These are phyloP conservation scores for Epinephelus lanceolatus DNA, from an alignment of 2,113 vertebrate species.

Conservation along the genomic window DNA sequence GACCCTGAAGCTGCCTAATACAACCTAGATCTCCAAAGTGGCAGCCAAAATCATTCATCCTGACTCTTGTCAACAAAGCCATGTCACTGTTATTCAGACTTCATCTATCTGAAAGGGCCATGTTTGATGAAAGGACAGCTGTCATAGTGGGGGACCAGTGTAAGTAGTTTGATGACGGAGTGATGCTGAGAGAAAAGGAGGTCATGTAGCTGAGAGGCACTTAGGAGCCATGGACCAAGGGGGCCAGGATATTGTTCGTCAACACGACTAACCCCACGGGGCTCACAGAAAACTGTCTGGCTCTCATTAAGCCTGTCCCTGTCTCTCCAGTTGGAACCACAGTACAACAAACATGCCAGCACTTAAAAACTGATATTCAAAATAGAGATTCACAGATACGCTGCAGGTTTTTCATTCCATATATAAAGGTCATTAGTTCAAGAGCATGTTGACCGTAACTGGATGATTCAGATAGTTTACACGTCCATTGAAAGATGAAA, in stretches of 20 bases:
- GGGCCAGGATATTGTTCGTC: conserved; percentile 76
- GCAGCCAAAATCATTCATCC: conserved; percentile 64
- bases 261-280: conserved; percentile 72
- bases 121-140: conserved; percentile 78
- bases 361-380: conserved; percentile 42
- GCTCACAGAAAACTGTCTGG: conserved; percentile 66
- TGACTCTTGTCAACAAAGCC: conserved; percentile 56
- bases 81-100: conserved; percentile 57
- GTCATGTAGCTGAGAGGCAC: conserved; percentile 70
- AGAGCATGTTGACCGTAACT: neutral
- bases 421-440: neutral
- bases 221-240: conserved; percentile 64
- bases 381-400: conserved; percentile 19
- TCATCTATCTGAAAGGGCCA: conserved; percentile 58
- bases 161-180: conserved; percentile 78
- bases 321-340: conserved; percentile 36
- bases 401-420: neutral
- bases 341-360: conserved; percentile 57
- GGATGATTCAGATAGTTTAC: conserved; percentile 6
- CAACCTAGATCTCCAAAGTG: conserved; percentile 31
- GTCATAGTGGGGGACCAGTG: conserved; percentile 66
- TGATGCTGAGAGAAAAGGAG: conserved; percentile 69
- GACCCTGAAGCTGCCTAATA: conserved; percentile 15
- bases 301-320: conserved; percentile 55
- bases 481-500: conserved; percentile 3